Conservation (phyloP, 2,888 invertebrate species). For the Julus scandinavius region DNA sequence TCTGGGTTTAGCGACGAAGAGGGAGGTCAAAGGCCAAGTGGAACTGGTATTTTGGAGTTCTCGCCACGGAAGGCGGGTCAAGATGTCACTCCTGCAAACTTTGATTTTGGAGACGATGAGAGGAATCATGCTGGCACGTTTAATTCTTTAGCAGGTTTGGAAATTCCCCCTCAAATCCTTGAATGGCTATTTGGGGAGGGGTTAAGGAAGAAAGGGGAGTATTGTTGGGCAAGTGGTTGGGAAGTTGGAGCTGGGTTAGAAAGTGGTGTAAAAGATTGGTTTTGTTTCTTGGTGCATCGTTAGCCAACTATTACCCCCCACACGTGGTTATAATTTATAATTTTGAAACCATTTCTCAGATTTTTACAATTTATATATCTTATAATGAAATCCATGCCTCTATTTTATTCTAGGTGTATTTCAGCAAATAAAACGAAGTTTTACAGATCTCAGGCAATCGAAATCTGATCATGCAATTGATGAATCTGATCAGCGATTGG, state of each 20-base stretch:
- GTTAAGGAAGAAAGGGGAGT: no score
- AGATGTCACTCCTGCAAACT: conserved; percentile 86
- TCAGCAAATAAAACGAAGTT: conserved; percentile 88
- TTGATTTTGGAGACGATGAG: conserved; percentile 73
- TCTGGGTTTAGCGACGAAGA: conserved; percentile 59
- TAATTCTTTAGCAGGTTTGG: conserved; percentile 78
- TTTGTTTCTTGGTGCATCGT: no score
- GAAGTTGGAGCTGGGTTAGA: no score
- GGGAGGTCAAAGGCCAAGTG: conserved; percentile 63
- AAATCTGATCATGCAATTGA: conserved; percentile 52
- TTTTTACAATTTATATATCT: no score
- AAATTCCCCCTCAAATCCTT: conserved; percentile 39
- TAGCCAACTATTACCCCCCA: no score
- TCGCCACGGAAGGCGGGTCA: conserved; percentile 86
- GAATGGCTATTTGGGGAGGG: not conserved
- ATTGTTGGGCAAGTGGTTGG: no score
- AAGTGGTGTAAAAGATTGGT: no score
- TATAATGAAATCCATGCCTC: no score
- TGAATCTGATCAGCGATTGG: not conserved
- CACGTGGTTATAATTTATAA: no score
- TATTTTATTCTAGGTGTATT: conserved; percentile 81
- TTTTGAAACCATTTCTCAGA: no score
- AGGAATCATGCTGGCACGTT: conserved; percentile 72
- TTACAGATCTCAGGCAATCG: conserved; percentile 81
- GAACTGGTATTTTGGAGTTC: conserved; percentile 75